A percentile compares a stretch with the other conserved stretches of the same genome.
Evolutionary conservation across 64 coral and sea anemone genomes (phyloP).

Genomic region (Montipora foliosa): DNA sequence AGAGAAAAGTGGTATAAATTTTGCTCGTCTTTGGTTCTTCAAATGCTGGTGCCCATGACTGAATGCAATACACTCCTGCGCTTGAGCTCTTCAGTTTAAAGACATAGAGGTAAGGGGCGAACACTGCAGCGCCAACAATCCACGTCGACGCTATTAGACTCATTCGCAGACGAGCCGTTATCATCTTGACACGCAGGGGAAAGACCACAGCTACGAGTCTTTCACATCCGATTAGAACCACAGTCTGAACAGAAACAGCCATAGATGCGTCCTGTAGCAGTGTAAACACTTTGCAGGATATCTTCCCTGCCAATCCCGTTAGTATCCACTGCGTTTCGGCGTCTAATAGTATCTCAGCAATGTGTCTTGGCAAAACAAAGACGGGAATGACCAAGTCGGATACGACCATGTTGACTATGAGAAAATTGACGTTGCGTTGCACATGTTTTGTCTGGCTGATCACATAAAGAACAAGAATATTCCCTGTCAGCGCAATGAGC

Average conservation of each 20-base stretch:
- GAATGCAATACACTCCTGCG: not conserved
- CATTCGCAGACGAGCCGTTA: conserved; percentile 17
- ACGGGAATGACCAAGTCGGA: conserved; percentile 35
- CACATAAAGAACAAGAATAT: conserved; percentile 30
- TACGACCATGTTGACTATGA: conserved; percentile 45
- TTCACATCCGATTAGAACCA: conserved; percentile 27
- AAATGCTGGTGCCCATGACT: conserved; percentile 15
- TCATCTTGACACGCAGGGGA: conserved; percentile 13
- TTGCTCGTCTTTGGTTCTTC: conserved; percentile 5
- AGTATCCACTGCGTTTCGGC: not conserved
- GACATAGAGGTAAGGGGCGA: conserved; percentile 23
- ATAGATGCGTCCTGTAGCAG: not conserved
- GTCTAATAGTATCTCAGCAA: not conserved
- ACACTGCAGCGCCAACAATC: not conserved
- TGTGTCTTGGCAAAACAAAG: not conserved
- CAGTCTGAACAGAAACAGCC: conserved; percentile 15
- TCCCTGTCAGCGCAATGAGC: not conserved
- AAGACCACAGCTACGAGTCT: conserved; percentile 26
- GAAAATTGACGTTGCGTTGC: conserved; percentile 27
- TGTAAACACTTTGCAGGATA: conserved; percentile 5
- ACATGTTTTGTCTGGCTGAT: conserved; percentile 14
- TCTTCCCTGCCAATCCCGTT: not conserved
- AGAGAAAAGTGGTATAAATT: conserved; percentile 7
- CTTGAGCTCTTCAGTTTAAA: not conserved
- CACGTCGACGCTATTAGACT: conserved; percentile 16